phyloP scores from a whole-genome alignment of 2,797 vertebrate genomes.

The Dermochelys coriacea region DNA sequence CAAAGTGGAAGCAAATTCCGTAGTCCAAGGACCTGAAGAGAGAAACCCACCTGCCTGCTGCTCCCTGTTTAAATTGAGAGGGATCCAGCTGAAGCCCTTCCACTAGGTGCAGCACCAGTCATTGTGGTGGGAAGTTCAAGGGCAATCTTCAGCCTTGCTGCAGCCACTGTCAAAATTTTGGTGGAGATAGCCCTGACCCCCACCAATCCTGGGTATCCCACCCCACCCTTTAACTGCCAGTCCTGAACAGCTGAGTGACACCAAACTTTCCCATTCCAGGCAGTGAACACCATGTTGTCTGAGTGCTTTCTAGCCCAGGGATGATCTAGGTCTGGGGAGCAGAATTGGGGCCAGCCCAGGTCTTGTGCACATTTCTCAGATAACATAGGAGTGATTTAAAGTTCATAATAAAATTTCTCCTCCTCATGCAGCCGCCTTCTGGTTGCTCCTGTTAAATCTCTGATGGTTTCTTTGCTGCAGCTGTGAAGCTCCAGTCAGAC shows the following conservation, averaged over 20 bases:
- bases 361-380: neutral
- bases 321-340: neutral
- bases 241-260: neutral
- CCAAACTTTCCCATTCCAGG: neutral
- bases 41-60: neutral
- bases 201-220: neutral
- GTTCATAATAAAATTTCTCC: neutral
- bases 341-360: neutral
- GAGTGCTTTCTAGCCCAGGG: neutral
- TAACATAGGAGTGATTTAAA: neutral
- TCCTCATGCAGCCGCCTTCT: neutral
- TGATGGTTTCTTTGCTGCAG: slow-evolving; percentile 74
- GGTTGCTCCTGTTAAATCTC: neutral
- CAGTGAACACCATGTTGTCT: neutral
- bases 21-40: neutral
- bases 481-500: slow-evolving; percentile 95
- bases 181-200: neutral
- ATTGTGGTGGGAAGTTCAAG: neutral
- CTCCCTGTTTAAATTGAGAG: neutral
- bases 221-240: neutral
- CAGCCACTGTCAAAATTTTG: neutral
- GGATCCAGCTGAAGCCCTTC: neutral
- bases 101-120: too few relatives aligned
- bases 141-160: neutral
- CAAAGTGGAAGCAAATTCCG: neutral